These are phyloP conservation scores for Gambelia wislizenii DNA, from an alignment of 2,797 vertebrate genomes.

Conservation along the genomic window DNA sequence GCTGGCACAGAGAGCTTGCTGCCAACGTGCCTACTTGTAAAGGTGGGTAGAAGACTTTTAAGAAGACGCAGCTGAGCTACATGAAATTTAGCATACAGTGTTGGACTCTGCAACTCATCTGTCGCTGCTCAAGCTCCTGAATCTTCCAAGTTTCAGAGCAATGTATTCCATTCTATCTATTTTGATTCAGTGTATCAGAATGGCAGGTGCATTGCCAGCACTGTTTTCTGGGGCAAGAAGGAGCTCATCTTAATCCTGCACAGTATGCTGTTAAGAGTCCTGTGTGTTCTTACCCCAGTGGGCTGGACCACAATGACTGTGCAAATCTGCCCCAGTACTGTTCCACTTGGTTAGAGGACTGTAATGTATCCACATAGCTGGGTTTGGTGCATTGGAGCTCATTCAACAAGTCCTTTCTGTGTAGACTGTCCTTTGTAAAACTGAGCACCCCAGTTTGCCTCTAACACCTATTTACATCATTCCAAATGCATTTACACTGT, in stretches of 20 bases:
- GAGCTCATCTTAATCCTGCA: not conserved
- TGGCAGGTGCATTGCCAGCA: not conserved
- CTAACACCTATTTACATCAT: conserved; percentile 55
- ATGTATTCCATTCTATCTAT: not conserved
- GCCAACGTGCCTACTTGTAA: no score
- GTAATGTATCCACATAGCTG: not conserved
- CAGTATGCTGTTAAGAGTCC: accelerated
- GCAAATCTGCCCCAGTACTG: conserved; percentile 19
- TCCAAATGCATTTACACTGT: conserved; percentile 67
- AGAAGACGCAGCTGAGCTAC: no score
- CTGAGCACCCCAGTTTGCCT: conserved; percentile 71
- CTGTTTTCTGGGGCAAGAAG: not conserved
- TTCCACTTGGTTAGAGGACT: not conserved
- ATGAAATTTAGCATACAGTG: no score
- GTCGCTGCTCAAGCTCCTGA: not conserved
- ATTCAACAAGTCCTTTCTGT: conserved; percentile 70
- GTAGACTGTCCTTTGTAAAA: conserved; percentile 66
- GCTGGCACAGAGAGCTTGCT: not conserved
- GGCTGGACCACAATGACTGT: not conserved
- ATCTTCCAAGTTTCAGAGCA: not conserved
- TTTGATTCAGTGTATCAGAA: no score
- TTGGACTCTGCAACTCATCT: not conserved
- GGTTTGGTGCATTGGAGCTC: conserved; percentile 75
- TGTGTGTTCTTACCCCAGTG: no score
- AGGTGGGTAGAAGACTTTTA: no score